These are phyloP conservation scores for Phengaris arion DNA, from an alignment of 2,888 invertebrate species.

Conservation along the genomic window DNA sequence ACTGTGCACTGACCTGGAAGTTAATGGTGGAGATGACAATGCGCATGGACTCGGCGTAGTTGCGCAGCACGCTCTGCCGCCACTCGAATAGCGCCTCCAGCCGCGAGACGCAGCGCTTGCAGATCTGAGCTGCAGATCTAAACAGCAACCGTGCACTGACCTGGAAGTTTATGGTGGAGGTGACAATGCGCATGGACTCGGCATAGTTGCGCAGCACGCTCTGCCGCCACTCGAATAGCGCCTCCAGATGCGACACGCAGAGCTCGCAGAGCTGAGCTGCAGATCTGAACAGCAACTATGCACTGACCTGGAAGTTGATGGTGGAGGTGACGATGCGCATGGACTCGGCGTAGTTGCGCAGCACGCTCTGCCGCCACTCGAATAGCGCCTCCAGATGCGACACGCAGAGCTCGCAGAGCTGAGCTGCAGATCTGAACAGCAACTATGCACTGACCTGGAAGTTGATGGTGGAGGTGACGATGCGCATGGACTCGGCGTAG, in stretches of 20 bases:
- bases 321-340: slow-evolving; percentile 83
- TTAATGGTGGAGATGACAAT: slow-evolving; percentile 83
- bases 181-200: slow-evolving; percentile 83
- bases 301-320: slow-evolving; percentile 82
- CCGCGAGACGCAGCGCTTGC: slow-evolving; percentile 82
- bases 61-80: slow-evolving; percentile 82
- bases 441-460: slow-evolving; percentile 75
- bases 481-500: slow-evolving; percentile 84
- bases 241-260: slow-evolving; percentile 82
- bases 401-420: slow-evolving; percentile 79
- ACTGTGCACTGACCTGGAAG: slow-evolving; percentile 76
- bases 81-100: slow-evolving; percentile 85
- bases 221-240: slow-evolving; percentile 84
- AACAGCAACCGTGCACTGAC: slow-evolving; percentile 49
- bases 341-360: slow-evolving; percentile 84
- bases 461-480: slow-evolving; percentile 83
- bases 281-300: background rate
- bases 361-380: slow-evolving; percentile 83
- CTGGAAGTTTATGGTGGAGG: slow-evolving; percentile 84
- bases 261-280: slow-evolving; percentile 66
- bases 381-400: slow-evolving; percentile 83
- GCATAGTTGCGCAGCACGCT: slow-evolving; percentile 83
- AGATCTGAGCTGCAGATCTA: too few relatives aligned
- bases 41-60: slow-evolving; percentile 84
- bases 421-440: too few relatives aligned